These are phyloP conservation scores for Campoletis raptor DNA, from an alignment of 2,888 invertebrate genomes.

Conservation along the genomic window DNA sequence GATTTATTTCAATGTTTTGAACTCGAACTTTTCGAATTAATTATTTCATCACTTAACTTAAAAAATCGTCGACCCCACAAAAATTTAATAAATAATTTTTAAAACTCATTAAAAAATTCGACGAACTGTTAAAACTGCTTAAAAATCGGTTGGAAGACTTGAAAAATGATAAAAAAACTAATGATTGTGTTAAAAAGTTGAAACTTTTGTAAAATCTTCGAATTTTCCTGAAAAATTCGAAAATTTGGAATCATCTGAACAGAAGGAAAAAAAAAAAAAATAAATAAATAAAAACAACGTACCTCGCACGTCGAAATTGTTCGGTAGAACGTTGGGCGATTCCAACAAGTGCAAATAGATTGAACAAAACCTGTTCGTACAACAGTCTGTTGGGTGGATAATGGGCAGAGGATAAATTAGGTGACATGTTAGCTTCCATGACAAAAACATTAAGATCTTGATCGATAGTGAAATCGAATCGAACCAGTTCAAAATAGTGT, in stretches of 20 bases:
- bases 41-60: no score
- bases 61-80: no score
- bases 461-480: constrained; percentile 97
- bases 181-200: background rate
- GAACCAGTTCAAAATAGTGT: constrained; percentile 97
- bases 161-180: background rate
- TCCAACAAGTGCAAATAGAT: constrained; percentile 92
- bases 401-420: constrained; percentile 97
- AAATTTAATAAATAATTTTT: no score
- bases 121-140: no score
- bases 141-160: background rate
- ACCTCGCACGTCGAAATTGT: constrained; percentile 84
- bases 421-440: constrained; percentile 99
- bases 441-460: constrained; percentile 93
- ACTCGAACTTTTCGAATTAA: no score
- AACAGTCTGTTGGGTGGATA: constrained; percentile 94
- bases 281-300: constrained; percentile 29
- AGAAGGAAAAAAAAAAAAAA: background rate
- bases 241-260: background rate
- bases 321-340: constrained; percentile 86
- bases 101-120: no score
- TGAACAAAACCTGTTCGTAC: constrained; percentile 97
- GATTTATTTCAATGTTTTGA: background rate
- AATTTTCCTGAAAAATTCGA: background rate
- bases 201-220: background rate